Evolutionary conservation across 2,888 invertebrate genomes (phyloP).

Genomic region (Lacanobia wlatinum): DNA sequence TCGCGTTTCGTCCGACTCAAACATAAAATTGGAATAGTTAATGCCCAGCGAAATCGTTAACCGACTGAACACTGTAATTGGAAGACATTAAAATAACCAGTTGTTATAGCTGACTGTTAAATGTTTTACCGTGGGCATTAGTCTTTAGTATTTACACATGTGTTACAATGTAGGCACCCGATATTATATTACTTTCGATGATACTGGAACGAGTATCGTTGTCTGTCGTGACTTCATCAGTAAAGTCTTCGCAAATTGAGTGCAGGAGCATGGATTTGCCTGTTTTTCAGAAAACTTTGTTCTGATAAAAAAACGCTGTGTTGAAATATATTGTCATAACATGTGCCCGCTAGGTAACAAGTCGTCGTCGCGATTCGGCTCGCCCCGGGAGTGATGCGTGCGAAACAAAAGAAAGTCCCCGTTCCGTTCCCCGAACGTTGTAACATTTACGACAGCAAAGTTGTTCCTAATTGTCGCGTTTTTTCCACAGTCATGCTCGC

Average conservation of each 20-base stretch:
- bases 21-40: slow-evolving; percentile 90
- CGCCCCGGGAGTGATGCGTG: slow-evolving; percentile 74
- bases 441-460: slow-evolving; percentile 77
- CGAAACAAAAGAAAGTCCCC: slow-evolving; percentile 85
- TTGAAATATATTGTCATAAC: slow-evolving; percentile 78
- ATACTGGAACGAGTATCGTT: slow-evolving; percentile 67
- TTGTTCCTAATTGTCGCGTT: slow-evolving; percentile 78
- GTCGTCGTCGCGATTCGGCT: slow-evolving; percentile 80
- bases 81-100: slow-evolving; percentile 88
- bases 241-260: slow-evolving; percentile 5
- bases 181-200: slow-evolving; percentile 66
- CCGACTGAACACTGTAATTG: slow-evolving; percentile 88
- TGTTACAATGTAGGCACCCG: slow-evolving; percentile 81
- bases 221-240: not conserved
- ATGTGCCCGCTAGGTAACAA: slow-evolving; percentile 74
- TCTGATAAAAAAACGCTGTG: slow-evolving; percentile 58
- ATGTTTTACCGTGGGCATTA: slow-evolving; percentile 87
- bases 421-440: slow-evolving; percentile 74
- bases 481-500: slow-evolving; percentile 75
- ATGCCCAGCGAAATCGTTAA: slow-evolving; percentile 89
- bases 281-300: slow-evolving; percentile 58
- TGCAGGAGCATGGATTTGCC: slow-evolving; percentile 8
- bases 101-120: slow-evolving; percentile 89
- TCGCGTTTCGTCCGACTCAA: slow-evolving; percentile 79
- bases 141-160: slow-evolving; percentile 84